These are phyloP conservation scores for Thalassoma bifasciatum DNA, from an alignment of 2,113 vertebrate species.

Conservation along the genomic window DNA sequence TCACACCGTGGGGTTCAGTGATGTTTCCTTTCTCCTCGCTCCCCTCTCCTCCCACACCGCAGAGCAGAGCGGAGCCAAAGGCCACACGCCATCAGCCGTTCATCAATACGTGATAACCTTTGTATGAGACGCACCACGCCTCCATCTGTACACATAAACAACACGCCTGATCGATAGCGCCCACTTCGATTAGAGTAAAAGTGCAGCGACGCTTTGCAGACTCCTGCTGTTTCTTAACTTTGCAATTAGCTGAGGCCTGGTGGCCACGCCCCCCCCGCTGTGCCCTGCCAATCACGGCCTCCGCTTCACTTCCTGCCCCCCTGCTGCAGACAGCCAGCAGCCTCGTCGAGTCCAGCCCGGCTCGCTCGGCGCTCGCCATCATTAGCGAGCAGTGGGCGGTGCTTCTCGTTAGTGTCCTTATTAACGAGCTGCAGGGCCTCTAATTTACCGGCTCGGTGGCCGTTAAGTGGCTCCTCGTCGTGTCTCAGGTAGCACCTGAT, in stretches of 20 bases:
- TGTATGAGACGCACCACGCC: slow-evolving; percentile 37
- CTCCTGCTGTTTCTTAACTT: slow-evolving; percentile 61
- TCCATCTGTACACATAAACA: slow-evolving; percentile 56
- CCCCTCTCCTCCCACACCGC: background rate
- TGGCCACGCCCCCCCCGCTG: slow-evolving; percentile 63
- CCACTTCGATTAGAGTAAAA: slow-evolving; percentile 53
- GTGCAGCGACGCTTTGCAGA: slow-evolving; percentile 47
- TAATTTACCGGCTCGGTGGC: slow-evolving; percentile 75
- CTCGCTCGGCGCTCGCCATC: slow-evolving; percentile 50
- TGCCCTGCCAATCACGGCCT: slow-evolving; percentile 58
- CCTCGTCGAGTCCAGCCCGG: slow-evolving; percentile 23
- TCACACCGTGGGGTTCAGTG: background rate
- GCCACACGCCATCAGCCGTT: slow-evolving; percentile 52
- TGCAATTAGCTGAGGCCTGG: slow-evolving; percentile 66
- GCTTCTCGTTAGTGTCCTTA: slow-evolving; percentile 70
- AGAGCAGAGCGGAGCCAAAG: slow-evolving; percentile 43
- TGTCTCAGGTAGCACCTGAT: slow-evolving; percentile 67
- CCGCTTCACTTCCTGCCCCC: background rate
- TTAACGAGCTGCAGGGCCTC: slow-evolving; percentile 74
- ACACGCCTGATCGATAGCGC: slow-evolving; percentile 47
- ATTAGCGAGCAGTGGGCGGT: slow-evolving; percentile 70
- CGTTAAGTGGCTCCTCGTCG: slow-evolving; percentile 59
- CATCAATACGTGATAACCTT: slow-evolving; percentile 70
- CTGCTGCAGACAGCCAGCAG: slow-evolving; percentile 5
- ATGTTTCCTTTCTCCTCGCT: background rate